Evolutionary conservation across 1,140 invertebrate species (phyloP).

Genomic region (Dreissena rostriformis): DNA sequence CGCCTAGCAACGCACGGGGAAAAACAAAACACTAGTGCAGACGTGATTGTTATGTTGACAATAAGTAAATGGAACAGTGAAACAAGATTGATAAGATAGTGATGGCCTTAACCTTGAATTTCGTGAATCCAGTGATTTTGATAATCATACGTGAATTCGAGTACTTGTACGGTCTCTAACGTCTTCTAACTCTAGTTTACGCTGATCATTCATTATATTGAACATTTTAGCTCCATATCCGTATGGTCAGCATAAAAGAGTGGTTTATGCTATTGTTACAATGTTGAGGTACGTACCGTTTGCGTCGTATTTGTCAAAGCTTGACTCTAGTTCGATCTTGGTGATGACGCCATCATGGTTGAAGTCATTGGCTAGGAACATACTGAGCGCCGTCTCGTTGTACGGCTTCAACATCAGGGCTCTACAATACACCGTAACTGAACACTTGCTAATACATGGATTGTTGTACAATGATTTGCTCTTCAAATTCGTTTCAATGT

Average conservation of each 20-base stretch:
- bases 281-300: slow-evolving; percentile 6
- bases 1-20: slow-evolving; percentile 8
- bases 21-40: too few species aligned
- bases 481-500: too few species aligned
- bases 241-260: not conserved
- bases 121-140: not conserved
- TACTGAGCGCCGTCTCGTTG: slow-evolving; percentile 42
- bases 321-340: slow-evolving; percentile 14
- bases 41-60: too few species aligned
- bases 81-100: too few species aligned
- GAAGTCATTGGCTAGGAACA: slow-evolving; percentile 31
- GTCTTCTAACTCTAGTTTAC: not conserved
- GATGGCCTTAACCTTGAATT: not conserved
- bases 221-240: not conserved
- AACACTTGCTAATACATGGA: not conserved
- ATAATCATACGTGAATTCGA: not conserved
- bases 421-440: not conserved
- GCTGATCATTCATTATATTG: not conserved
- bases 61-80: too few species aligned
- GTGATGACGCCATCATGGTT: slow-evolving; percentile 34
- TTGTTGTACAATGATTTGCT: not conserved
- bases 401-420: slow-evolving; percentile 39
- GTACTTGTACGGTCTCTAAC: not conserved
- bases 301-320: slow-evolving; percentile 45
- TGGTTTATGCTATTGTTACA: too few species aligned